A percentile compares a stretch with the other conserved stretches of the same genome.
Evolutionary conservation across 2,888 invertebrate species (phyloP).

Genomic region (Mechanitis mazaeus): DNA sequence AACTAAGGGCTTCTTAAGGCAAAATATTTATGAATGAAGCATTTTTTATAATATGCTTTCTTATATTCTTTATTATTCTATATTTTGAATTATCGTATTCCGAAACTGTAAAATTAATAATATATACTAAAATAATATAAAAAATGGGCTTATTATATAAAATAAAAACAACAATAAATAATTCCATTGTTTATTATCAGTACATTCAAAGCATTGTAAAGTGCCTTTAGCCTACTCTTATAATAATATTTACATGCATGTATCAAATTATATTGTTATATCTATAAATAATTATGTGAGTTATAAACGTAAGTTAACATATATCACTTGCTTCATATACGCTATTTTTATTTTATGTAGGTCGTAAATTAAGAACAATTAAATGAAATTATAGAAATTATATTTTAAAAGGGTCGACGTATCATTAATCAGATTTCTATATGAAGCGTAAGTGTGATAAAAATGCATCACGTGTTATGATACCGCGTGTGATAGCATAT

Average conservation of each 20-base stretch:
- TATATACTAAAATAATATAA: no score
- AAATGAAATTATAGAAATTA: not conserved
- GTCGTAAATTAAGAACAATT: not conserved
- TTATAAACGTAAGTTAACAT: constrained; percentile 7
- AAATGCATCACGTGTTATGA: not conserved
- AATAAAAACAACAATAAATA: constrained; percentile 39
- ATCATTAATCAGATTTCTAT: no score
- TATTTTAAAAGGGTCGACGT: not conserved
- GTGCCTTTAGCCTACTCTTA: constrained; percentile 52
- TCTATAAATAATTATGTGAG: constrained; percentile 9
- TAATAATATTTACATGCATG: constrained; percentile 47
- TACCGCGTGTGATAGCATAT: constrained; percentile 1
- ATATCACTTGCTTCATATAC: not conserved
- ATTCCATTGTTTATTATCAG: constrained; percentile 66
- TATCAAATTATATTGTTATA: constrained; percentile 11
- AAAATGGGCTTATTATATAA: not conserved
- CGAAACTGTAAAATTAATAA: no score
- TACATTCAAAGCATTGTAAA: constrained; percentile 68
- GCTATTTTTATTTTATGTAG: not conserved
- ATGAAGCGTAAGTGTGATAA: no score
- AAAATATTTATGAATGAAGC: no score
- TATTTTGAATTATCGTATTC: no score
- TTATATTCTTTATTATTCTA: no score
- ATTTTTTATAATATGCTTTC: no score
- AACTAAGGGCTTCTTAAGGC: no score